These are phyloP conservation scores for Narcine bancroftii DNA, from an alignment of 2,113 vertebrate species.

Conservation along the genomic window DNA sequence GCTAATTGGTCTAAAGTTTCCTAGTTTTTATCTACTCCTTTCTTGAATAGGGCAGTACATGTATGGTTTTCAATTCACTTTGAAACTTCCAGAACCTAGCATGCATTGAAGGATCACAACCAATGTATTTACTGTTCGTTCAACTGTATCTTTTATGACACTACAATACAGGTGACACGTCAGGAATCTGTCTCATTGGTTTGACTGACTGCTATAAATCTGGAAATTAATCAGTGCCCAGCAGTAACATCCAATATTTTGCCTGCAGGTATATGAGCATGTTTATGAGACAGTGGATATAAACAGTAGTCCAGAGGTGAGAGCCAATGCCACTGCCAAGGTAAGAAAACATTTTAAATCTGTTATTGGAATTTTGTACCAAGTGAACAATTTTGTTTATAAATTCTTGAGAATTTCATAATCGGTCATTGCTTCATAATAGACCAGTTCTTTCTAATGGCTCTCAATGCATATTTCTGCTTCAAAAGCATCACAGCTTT, in stretches of 20 bases:
- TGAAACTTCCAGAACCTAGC: too few relatives aligned
- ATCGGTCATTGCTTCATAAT: background rate
- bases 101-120: too few relatives aligned
- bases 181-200: too few relatives aligned
- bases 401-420: background rate
- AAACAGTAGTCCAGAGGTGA: constrained; percentile 92
- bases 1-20: too few relatives aligned
- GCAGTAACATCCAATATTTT: background rate
- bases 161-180: too few relatives aligned
- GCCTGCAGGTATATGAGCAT: constrained; percentile 86
- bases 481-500: background rate
- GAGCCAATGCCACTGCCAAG: constrained; percentile 97
- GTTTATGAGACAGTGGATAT: constrained; percentile 98
- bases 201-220: background rate
- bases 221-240: background rate
- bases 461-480: background rate
- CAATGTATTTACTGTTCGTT: too few relatives aligned
- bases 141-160: too few relatives aligned
- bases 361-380: background rate
- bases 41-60: too few relatives aligned
- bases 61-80: too few relatives aligned
- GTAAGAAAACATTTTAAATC: constrained; percentile 51
- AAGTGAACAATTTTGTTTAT: too few relatives aligned
- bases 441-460: background rate
- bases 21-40: too few relatives aligned